A percentile compares a stretch with the other conserved stretches of the same genome.
phyloP scores from a whole-genome alignment of 2,113 vertebrate species.

The Epinephelus fuscoguttatus region DNA sequence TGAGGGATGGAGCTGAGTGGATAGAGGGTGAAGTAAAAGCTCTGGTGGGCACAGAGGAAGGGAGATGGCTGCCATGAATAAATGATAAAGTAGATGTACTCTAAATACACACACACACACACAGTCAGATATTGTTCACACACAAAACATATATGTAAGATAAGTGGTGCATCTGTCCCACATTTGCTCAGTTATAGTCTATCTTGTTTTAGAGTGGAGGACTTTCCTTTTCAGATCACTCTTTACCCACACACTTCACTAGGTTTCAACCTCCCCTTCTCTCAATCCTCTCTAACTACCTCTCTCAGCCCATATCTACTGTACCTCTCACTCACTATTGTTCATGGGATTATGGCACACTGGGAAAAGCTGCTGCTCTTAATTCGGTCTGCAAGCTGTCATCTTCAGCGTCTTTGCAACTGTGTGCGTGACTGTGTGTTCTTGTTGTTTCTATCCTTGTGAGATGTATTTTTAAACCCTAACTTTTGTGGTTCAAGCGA shows the following conservation, averaged over 20 bases:
- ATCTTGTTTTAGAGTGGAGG: constrained; percentile 17
- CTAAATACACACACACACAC: constrained; percentile 18
- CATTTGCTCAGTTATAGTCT: constrained; percentile 25
- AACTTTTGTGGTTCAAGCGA: neutral
- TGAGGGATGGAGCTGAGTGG: constrained; percentile 18
- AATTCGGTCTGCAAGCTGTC: constrained; percentile 62
- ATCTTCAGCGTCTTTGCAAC: constrained; percentile 19
- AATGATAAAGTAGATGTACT: constrained; percentile 58
- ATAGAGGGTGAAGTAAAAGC: constrained; percentile 47
- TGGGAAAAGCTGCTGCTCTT: constrained; percentile 53
- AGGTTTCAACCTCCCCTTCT: constrained; percentile 14
- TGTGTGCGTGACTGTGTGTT: constrained; percentile 2
- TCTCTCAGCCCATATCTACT: constrained; percentile 15
- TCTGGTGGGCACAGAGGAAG: constrained; percentile 31
- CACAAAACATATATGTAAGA: constrained; percentile 33
- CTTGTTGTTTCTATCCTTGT: neutral
- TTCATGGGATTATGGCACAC: constrained; percentile 56
- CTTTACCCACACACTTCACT: constrained; percentile 28
- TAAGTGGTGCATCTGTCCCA: constrained; percentile 41
- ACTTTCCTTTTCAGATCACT: constrained; percentile 6
- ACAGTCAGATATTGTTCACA: constrained; percentile 10
- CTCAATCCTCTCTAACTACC: constrained; percentile 4
- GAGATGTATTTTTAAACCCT: constrained; percentile 3
- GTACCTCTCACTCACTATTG: constrained; percentile 37
- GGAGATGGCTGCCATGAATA: constrained; percentile 63